Conservation (phyloP, 2,888 invertebrate species). For the Aleiodes leptofemur region DNA sequence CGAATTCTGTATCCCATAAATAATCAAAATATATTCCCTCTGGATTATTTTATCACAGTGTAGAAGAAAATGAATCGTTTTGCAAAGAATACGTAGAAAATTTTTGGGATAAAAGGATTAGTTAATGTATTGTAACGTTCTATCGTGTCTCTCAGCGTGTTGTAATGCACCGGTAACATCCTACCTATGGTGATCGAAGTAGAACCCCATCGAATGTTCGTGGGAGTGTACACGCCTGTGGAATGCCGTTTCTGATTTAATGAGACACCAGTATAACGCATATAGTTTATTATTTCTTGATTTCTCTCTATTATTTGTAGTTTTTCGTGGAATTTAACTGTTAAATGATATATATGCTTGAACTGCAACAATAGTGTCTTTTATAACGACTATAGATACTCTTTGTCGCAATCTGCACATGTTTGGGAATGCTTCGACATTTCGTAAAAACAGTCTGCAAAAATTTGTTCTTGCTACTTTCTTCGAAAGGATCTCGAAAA, state of each 20-base stretch:
- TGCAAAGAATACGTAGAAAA: background rate
- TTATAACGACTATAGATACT: background rate
- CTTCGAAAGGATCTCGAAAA: no score
- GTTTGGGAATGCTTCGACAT: no score
- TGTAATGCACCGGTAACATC: slow-evolving; percentile 69
- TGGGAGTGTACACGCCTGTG: slow-evolving; percentile 75
- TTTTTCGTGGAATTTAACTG: slow-evolving; percentile 38
- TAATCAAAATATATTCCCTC: slow-evolving; percentile 2
- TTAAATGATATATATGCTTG: slow-evolving; percentile 7
- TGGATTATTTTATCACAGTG: slow-evolving; percentile 5
- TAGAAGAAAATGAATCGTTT: slow-evolving; percentile 1
- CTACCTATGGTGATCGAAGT: slow-evolving; percentile 73
- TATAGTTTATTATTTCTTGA: slow-evolving; percentile 24
- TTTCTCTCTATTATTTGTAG: slow-evolving; percentile 38
- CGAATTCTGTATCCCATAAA: background rate
- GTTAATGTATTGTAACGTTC: slow-evolving; percentile 11
- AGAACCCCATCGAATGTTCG: slow-evolving; percentile 74
- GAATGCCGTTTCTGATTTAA: slow-evolving; percentile 76
- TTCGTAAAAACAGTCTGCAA: no score
- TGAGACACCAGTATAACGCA: slow-evolving; percentile 57
- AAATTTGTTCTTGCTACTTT: no score
- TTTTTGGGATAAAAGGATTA: slow-evolving; percentile 5
- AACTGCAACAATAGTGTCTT: background rate
- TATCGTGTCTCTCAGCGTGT: slow-evolving; percentile 74
- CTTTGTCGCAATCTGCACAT: no score